Evolutionary conservation across 2,888 invertebrate species (phyloP), one percentile per base, ranked within the genome.

Genomic region (Philereme vetulata): DNA sequence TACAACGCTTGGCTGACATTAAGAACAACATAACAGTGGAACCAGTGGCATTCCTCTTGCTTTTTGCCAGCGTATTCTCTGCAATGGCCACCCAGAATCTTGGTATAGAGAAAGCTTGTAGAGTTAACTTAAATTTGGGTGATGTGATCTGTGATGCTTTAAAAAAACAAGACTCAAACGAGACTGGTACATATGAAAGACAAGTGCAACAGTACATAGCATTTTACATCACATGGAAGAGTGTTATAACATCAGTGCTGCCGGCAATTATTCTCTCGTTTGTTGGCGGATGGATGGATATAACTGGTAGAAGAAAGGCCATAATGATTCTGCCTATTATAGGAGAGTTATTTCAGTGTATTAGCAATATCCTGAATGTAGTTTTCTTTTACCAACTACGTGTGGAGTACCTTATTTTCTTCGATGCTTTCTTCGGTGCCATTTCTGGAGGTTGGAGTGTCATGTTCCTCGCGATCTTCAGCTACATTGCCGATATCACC

Each of bases 41-140:
- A 65, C 80, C 81, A 33, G 64, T 62, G 5, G 68, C 74, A 4
- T 64, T 72, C n/a, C 44, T 78, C 4, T 74, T 71, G 57, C 61
- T 80, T 33, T 62, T 71, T 11, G 70, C 74, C 1, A 68, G 69
- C 21, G 61, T 93, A 6, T 72, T 93, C 32, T 94, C 95, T 0
- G 93, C 93, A 43, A 77, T 96, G 60, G 95, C 95, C 10, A 95
- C 95, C 7, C 95, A 96, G 81, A 96, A 96, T 80, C 85, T 96
- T 6, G 95, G 95, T 76, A 84, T 96, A 66, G 96, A 96, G 79
- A 96, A 96, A 81, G 96, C 96, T 0, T 96, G 96, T 74, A 86
- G 96, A 11, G 96, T 96, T 0, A 96, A 96, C 76, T 86, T 96
- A 67, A 93, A 88, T 4, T 95, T 95, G 68, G 89, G 94, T 0